These are phyloP conservation scores for Nemurella pictetii DNA, from an alignment of 2,888 invertebrate species.

Conservation along the genomic window DNA sequence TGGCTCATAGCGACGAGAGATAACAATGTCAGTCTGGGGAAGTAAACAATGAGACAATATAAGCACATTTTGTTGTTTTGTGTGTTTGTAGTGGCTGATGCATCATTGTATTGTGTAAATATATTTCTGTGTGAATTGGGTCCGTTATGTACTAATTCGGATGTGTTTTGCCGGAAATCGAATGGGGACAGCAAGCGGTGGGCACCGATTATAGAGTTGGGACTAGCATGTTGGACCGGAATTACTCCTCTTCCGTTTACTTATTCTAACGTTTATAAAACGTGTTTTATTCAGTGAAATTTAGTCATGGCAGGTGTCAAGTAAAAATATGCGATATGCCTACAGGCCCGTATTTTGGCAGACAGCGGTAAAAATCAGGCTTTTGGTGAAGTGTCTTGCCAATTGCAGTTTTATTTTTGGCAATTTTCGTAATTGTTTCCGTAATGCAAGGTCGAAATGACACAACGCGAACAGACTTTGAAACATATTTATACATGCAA, in stretches of 20 bases:
- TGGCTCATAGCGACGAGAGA: not conserved
- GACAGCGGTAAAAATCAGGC: not conserved
- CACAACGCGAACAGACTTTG: not conserved
- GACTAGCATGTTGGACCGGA: not conserved
- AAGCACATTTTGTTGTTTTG: not conserved
- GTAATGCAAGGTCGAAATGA: not conserved
- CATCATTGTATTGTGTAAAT: not conserved
- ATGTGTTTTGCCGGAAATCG: not conserved
- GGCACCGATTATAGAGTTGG: not conserved
- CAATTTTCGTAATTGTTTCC: not conserved
- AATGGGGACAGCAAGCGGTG: not conserved
- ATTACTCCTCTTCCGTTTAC: not conserved
- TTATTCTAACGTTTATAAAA: not conserved
- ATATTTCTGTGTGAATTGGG: not conserved
- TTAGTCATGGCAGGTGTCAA: not conserved
- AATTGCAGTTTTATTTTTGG: not conserved
- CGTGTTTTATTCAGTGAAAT: not conserved
- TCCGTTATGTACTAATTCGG: not conserved
- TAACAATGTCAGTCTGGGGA: slow-evolving; percentile 11
- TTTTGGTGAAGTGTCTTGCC: not conserved
- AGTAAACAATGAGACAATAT: slow-evolving; percentile 11
- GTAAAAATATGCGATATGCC: not conserved
- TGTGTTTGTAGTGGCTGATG: not conserved
- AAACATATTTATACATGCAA: not conserved
- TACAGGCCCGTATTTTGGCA: not conserved